Evolutionary conservation across 2,888 invertebrate genomes (phyloP).

Genomic region (Chaitophorus viminalis): DNA sequence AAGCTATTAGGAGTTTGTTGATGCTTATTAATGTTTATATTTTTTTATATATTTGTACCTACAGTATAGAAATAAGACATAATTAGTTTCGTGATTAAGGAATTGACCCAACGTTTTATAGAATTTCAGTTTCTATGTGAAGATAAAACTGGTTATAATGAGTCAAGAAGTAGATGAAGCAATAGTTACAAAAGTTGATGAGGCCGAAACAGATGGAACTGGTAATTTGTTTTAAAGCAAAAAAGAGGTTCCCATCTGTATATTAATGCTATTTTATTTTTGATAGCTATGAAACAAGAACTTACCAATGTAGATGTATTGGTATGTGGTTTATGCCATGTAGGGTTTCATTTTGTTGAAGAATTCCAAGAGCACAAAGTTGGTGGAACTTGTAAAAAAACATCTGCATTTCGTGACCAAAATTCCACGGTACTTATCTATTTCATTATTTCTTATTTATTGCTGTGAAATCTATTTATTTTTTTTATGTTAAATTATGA

Average conservation of each 20-base stretch:
- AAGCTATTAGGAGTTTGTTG: too few relatives aligned
- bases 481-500: neutral
- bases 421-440: slow-evolving; percentile 70
- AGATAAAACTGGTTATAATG: slow-evolving; percentile 22
- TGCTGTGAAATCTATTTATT: neutral
- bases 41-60: too few relatives aligned
- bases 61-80: too few relatives aligned
- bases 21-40: too few relatives aligned
- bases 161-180: slow-evolving; percentile 52
- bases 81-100: too few relatives aligned
- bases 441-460: slow-evolving; percentile 34
- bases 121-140: slow-evolving; percentile 54
- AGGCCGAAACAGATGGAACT: slow-evolving; percentile 19
- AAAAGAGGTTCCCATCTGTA: neutral
- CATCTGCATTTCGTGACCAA: slow-evolving; percentile 70
- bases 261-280: slow-evolving; percentile 20
- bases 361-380: slow-evolving; percentile 79
- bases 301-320: slow-evolving; percentile 80
- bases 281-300: slow-evolving; percentile 79
- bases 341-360: slow-evolving; percentile 82
- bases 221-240: slow-evolving; percentile 34
- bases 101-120: neutral
- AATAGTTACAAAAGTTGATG: slow-evolving; percentile 11
- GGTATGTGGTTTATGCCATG: slow-evolving; percentile 85
- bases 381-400: slow-evolving; percentile 72